Percentiles rank a stretch among this genome's conserved stretches.
Evolutionary conservation across 2,113 vertebrate genomes (phyloP).

Genomic region (Chascanopsetta lugubris): DNA sequence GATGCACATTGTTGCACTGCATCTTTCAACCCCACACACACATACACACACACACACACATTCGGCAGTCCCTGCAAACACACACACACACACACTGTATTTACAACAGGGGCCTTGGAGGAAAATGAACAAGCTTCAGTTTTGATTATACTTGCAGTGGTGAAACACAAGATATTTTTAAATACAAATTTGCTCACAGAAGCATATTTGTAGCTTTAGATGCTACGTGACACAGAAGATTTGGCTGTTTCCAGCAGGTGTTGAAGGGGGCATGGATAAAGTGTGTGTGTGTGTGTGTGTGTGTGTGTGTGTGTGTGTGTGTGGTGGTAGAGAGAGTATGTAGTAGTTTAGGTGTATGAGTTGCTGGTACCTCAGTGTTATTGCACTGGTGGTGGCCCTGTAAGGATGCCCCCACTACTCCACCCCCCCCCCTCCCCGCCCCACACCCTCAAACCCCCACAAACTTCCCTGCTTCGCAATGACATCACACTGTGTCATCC

Average conservation of each 20-base stretch:
- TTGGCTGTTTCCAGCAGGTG: conserved; percentile 30
- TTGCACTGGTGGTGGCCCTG: conserved; percentile 38
- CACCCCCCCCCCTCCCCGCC: conserved; percentile 3
- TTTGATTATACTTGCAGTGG: conserved; percentile 53
- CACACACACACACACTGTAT: conserved; percentile 46
- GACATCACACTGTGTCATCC: conserved; percentile 76
- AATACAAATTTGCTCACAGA: conserved; percentile 39
- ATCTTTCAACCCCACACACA: conserved; percentile 52
- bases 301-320: conserved; percentile 6
- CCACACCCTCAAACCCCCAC: conserved; percentile 8
- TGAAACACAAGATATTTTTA: conserved; percentile 23
- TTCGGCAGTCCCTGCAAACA: background rate
- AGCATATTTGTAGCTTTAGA: conserved; percentile 16
- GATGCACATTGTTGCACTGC: conserved; percentile 74
- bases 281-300: conserved; percentile 15
- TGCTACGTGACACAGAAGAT: conserved; percentile 13
- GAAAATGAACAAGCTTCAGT: conserved; percentile 67
- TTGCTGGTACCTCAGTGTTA: conserved; percentile 34
- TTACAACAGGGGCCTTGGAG: conserved; percentile 64
- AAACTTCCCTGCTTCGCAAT: conserved; percentile 49
- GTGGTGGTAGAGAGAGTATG: conserved; percentile 7
- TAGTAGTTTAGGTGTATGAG: conserved; percentile 4
- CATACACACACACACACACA: too few species aligned
- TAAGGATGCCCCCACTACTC: conserved; percentile 23
- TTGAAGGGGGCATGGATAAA: conserved; percentile 2